Base-by-base conservation (phyloP, 2,888 invertebrate genomes). In the Dioctria rufipes region DNA sequence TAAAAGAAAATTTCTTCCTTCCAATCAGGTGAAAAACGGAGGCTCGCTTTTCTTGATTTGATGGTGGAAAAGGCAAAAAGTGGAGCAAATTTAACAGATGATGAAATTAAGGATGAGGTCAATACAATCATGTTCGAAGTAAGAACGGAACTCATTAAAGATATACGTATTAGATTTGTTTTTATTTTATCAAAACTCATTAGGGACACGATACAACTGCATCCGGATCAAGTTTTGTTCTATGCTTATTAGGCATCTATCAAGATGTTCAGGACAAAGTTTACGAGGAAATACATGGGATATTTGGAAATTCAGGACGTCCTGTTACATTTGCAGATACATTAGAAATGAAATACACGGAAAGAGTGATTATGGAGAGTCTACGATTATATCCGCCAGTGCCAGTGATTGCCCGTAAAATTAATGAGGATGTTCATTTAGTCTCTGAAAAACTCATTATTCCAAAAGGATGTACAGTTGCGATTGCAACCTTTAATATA, bases 91-190 rank as follows among this genome's bases (percentile, higher is more conserved):
- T 92, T 96, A 83, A 93, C 92, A 65, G 95, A 95, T 83, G 91
- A 92, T 84, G 95, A 96, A 89, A 95, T 96, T 83, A 95, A 95
- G 87, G 95, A 96, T 87, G 95, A 96, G 90, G 95, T 95, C 0
- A 95, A 95, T 85, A 95, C 95, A 0, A 95, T 96, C 81, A 96
- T 96, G 95, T 95, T 95, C 87, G 94, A 97, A 92, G 95, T 92
- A 87, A 67, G n/a, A 67, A 5, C 43, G 46, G 46, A 67, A 25
- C 13, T 46, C 37, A 2, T n/a, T 54, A 54, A 54, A 11, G 11
- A n/a, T 25, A 54, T 0, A 54, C 25, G 1, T 1, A 25, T 25
- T 25, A 67, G 5, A 42, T 51, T 78, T 60, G 25, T 49, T 13
- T 42, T 6, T 5, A 49, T 13, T 49, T 4, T n/a, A 9, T 75